Percentiles rank a stretch among this genome's conserved stretches.
Conservation (phyloP, 2,797 vertebrate genomes). For the Malurus splendens region DNA sequence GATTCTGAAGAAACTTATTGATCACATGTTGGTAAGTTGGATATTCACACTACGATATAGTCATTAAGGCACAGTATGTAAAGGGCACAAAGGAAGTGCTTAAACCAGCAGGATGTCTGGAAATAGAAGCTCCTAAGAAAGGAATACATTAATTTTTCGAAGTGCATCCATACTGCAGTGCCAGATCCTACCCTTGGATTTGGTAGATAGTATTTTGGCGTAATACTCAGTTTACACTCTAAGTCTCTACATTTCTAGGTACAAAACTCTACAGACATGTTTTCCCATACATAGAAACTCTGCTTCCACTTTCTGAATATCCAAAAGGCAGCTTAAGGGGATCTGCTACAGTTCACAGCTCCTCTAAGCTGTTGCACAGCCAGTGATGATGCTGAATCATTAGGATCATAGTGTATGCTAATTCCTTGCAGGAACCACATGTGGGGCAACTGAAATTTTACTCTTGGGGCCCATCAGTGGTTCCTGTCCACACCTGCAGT, state of each 20-base stretch:
- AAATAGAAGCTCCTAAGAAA: background rate
- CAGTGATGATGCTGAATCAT: background rate
- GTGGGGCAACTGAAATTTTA: background rate
- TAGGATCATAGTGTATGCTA: background rate
- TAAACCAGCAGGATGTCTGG: background rate
- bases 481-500: background rate
- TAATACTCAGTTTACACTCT: background rate
- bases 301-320: background rate
- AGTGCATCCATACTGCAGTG: background rate
- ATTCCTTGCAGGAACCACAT: background rate
- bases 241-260: background rate
- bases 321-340: background rate
- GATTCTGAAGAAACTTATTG: conserved; percentile 82
- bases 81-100: background rate
- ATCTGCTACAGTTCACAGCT: background rate
- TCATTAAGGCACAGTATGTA: background rate
- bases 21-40: conserved; percentile 81
- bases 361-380: background rate
- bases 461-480: background rate
- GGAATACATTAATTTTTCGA: background rate
- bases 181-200: background rate
- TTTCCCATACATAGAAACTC: background rate
- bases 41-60: accelerated
- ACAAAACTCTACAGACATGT: background rate
- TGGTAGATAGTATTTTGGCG: background rate